Evolutionary conservation across 2,113 vertebrate species (phyloP), one percentile per base, ranked within the genome.

Genomic region (Stictonetta naevosa): DNA sequence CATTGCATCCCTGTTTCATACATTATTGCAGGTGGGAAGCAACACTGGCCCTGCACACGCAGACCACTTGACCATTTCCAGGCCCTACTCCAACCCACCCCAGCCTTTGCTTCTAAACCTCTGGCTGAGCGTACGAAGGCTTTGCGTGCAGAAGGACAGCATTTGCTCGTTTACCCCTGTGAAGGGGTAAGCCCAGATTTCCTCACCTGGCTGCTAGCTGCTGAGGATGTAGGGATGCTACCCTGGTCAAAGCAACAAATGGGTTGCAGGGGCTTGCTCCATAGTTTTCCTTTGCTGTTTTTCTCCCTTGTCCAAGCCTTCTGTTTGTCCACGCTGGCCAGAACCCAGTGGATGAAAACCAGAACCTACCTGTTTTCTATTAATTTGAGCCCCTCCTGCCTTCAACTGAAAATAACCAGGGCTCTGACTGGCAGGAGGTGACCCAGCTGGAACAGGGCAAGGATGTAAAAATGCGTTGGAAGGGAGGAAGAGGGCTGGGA

Each of bases 391-490:
- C 82, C 48, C 59, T 91, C 26, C 66, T 90, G 42, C 81, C 52
- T 83, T 86, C 71, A 84, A 31, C 71, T 85, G 87, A 85, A 94
- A 93, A 86, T 62, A 78, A 94, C 67, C 80, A 83, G 76, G 33
- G 48, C 40, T 83, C 40, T 91, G 48, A 52, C 28, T 11, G 29
- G 38, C 90, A 87, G 69, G 84, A 93, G 81, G 53, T 87, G 82
- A 90, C 71, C 74, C 85, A 69, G 67, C 71, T 93, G 75, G 77
- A 86, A 56, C 38, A 85, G 33, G 26, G 31, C 2, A 3, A 79
- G 63, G 38, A 68, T 12, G 4, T 94, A 42, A 63, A 92, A 79
- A 52, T 60, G 21, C 67, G 7, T 56, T 93, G 67, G 71, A 87
- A 53, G 28, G 64, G 22, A 69, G 42, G 56, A 20, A 81, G 46